Evolutionary conservation across 2,888 invertebrate genomes (phyloP), one percentile per base, ranked within the genome.

Genomic region (Mycalesis mineus): DNA sequence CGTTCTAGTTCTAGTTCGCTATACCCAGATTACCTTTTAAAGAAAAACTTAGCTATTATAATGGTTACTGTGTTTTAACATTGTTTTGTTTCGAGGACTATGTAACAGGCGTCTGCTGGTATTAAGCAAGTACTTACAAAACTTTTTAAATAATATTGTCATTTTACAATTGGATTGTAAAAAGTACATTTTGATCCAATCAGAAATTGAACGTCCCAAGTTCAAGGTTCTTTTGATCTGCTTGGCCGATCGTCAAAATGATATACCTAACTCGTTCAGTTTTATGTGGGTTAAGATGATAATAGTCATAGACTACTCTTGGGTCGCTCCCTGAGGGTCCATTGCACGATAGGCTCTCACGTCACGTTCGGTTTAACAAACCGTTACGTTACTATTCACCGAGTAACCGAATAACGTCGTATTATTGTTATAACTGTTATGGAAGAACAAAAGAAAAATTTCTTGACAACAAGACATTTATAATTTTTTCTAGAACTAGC

Each of bases 321-420:
- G 33, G 33, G 47, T 31, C 47, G 7, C 31, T 47, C 33, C 33
- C 47, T 15, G 11, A 47, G 47, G 47, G 15, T 15, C 33, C 11
- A 47, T 47, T 15, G 33, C 47, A 33, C 15, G 29, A 45, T 47
- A 33, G 14, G 15, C 47, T 33, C 33, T 11, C 47, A 47, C 33
- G 15, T 47, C 47, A 47, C 47, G 47, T 47, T 47, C 33, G 31
- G 29, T 33, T 47, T 33, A 47, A 47, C 31, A 15, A 31, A 47
- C 47, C 33, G 15, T 33, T 47, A 47, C 33, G 31, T 47, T 47
- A 15, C 29, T 15, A 15, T 3, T 31, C 31, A 15, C 15, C 2
- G 9, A 31, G 31, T 45, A 29, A 45, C 44, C 1, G 13, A 14
- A 44, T 44, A 29, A 14, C 8, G 8, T 7, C 8, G n/a, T 8